Percentiles rank a stretch among this genome's conserved stretches.
Conservation (phyloP, 2,797 vertebrate species). For the Cyclura pinguis region DNA sequence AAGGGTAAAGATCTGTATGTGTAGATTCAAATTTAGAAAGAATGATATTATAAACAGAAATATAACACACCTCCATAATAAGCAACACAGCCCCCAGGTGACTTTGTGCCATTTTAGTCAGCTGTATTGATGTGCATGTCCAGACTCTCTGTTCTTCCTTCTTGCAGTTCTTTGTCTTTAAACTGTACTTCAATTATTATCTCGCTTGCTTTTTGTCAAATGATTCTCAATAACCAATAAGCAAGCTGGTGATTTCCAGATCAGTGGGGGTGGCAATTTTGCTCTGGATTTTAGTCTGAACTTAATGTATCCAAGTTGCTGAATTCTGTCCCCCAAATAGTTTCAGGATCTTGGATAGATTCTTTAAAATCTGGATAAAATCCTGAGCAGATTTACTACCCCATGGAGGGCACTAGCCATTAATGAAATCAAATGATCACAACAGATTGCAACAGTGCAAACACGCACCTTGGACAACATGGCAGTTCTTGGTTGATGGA, state of each 20-base stretch:
- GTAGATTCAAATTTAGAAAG: background rate
- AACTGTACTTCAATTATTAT: background rate
- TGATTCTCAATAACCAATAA: background rate
- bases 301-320: no score
- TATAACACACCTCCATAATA: background rate
- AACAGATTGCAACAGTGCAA: no score
- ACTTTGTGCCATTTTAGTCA: background rate
- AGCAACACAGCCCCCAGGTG: background rate
- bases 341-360: no score
- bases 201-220: no score
- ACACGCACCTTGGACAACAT: no score
- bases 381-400: no score
- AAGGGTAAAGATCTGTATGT: background rate
- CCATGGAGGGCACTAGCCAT: no score
- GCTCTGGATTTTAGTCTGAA: no score
- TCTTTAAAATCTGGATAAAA: no score
- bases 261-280: background rate
- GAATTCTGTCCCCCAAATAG: no score
- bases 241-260: background rate
- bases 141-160: background rate
- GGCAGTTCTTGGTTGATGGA: background rate
- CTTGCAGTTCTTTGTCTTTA: background rate
- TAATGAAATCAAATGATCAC: no score
- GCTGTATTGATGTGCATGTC: background rate
- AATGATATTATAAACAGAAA: background rate